These are phyloP conservation scores for Odontocerum albicorne DNA, from an alignment of 2,888 invertebrate species.

Conservation along the genomic window DNA sequence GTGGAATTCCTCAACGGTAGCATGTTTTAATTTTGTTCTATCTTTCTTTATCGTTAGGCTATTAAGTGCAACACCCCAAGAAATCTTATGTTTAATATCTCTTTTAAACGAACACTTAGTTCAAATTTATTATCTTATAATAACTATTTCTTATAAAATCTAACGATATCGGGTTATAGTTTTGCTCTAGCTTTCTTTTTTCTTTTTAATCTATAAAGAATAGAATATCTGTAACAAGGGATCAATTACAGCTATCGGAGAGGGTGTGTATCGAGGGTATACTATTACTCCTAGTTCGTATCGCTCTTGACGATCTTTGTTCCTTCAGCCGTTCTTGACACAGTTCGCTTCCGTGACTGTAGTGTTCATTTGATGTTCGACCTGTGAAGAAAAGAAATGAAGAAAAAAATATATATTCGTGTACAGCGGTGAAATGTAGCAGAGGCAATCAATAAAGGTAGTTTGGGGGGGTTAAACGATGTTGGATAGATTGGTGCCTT, in stretches of 20 bases:
- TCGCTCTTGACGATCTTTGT: conserved; percentile 26
- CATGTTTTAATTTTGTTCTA: neutral
- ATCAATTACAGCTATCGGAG: too few species aligned
- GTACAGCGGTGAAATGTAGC: conserved; percentile 54
- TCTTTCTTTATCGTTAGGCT: too few species aligned
- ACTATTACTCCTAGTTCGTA: conserved; percentile 23
- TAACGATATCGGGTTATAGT: too few species aligned
- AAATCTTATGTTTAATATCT: too few species aligned
- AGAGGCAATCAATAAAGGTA: conserved; percentile 61
- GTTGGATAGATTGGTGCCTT: conserved; percentile 32
- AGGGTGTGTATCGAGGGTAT: conserved; percentile 7
- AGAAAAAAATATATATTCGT: conserved; percentile 28
- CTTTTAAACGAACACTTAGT: too few species aligned
- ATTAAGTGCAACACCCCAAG: too few species aligned
- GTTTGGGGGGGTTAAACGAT: conserved; percentile 31
- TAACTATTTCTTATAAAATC: too few species aligned
- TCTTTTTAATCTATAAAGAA: neutral
- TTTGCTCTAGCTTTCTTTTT: neutral
- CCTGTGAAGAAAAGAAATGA: conserved; percentile 32
- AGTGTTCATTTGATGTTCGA: conserved; percentile 34
- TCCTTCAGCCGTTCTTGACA: conserved; percentile 29
- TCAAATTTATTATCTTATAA: too few species aligned
- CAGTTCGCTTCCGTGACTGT: conserved; percentile 33
- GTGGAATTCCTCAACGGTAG: neutral
- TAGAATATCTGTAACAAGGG: neutral